Conservation (phyloP, 2,113 vertebrate genomes). For the Stegastes partitus region DNA sequence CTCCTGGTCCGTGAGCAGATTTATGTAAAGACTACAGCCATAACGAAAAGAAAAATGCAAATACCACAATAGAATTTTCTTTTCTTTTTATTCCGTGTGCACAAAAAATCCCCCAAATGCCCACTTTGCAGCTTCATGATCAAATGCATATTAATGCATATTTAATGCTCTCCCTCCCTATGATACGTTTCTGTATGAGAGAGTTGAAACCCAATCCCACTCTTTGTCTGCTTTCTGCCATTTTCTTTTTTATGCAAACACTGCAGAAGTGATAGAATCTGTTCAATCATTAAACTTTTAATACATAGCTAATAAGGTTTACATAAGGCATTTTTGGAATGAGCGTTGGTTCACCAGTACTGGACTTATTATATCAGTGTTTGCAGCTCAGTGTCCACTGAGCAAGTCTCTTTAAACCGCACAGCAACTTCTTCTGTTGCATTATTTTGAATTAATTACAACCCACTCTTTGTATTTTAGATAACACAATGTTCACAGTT, state of each 20-base stretch:
- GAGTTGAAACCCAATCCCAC: slow-evolving; percentile 6
- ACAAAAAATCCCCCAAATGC: background rate
- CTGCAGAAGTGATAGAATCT: slow-evolving; percentile 1
- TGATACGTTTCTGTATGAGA: background rate
- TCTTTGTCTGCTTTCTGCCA: background rate
- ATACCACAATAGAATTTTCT: background rate
- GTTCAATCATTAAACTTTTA: slow-evolving; percentile 12
- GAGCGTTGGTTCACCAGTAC: background rate
- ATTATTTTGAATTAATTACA: background rate
- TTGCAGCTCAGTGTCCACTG: background rate
- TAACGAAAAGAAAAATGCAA: slow-evolving; percentile 41
- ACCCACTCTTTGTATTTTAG: too few relatives aligned
- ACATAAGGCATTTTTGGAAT: background rate
- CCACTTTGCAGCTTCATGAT: background rate
- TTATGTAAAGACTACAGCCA: slow-evolving; percentile 27
- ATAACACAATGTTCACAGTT: too few relatives aligned
- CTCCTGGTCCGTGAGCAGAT: slow-evolving; percentile 39
- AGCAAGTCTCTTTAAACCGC: background rate
- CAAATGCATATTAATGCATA: slow-evolving; percentile 9
- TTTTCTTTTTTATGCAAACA: background rate
- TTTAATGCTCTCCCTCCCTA: slow-evolving; percentile 4
- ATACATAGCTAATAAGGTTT: slow-evolving; percentile 11
- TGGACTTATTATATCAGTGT: slow-evolving; percentile 6
- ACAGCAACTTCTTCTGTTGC: background rate
- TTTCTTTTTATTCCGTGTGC: slow-evolving; percentile 11